A percentile compares a stretch with the other conserved stretches of the same genome.
Conservation (phyloP, 2,888 invertebrate genomes). For the Fragum fragum region DNA sequence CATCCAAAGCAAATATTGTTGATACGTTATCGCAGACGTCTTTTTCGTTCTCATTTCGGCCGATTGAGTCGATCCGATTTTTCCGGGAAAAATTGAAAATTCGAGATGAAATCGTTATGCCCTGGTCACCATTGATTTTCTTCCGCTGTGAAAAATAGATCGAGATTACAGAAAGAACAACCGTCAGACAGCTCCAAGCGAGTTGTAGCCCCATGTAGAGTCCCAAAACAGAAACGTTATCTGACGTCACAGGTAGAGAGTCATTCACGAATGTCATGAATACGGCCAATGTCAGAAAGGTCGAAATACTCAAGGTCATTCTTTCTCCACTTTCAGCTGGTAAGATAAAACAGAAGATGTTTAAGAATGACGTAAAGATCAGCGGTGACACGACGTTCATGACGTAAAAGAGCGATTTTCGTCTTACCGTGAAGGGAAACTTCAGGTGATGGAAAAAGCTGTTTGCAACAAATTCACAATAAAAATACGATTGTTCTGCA, state of each 20-base stretch:
- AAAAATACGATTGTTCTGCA: not conserved
- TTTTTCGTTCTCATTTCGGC: not conserved
- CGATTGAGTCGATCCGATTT: not conserved
- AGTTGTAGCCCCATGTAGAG: constrained; percentile 71
- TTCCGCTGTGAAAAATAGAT: constrained; percentile 50
- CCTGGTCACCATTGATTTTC: not conserved
- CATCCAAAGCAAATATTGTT: constrained; percentile 11
- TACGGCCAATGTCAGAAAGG: constrained; percentile 70
- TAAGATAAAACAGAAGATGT: constrained; percentile 63
- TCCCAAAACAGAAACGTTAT: constrained; percentile 60
- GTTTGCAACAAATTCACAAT: constrained; percentile 1
- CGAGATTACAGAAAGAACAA: constrained; percentile 56
- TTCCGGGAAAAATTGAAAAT: not conserved
- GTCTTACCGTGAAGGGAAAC: constrained; percentile 38
- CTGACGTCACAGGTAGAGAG: constrained; percentile 66
- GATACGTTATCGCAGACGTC: not conserved
- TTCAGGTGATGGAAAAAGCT: constrained; percentile 41
- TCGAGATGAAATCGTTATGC: not conserved
- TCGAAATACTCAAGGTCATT: constrained; percentile 67
- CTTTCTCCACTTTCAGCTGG: constrained; percentile 67
- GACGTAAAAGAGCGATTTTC: constrained; percentile 63
- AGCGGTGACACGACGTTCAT: constrained; percentile 66
- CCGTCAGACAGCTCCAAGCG: constrained; percentile 61
- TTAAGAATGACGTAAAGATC: constrained; percentile 59
- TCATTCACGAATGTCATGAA: constrained; percentile 66